Base-by-base conservation (phyloP, 2,888 invertebrate species). In the Callyntrura sp. region DNA sequence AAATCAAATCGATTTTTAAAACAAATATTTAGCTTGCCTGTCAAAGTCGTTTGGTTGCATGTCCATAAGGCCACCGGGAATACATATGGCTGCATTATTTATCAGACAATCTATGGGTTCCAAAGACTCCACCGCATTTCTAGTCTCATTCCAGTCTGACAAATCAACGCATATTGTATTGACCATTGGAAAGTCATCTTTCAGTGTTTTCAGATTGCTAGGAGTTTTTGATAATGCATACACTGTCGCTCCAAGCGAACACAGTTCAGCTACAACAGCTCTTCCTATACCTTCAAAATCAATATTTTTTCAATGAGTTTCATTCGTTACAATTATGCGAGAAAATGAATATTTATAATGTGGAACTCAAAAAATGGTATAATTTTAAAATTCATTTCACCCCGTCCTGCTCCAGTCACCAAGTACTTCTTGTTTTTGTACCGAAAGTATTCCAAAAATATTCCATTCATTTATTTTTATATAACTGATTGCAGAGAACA, bases 71-170 rank as follows among this genome's bases (percentile, higher is more conserved):
- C 94, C 91, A 43, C 94, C 94, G 1, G 94, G 73, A 9, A 86
- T 85, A 28, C 93, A 91, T n/a, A 94, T 93, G 3, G 94, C 95
- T 28, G 95, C 95, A 94, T 95, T 95, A 92, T 95, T 95, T 2
- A 95, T 95, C 20, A 95, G 92, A 8, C 94, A 91, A 92, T 95
- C 94, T 65, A 95, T 93, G 11, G 94, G 94, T 6, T 94, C 94
- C 17, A 95, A 88, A 1, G 92, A 91, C 88, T 94, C 91, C 2
- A 95, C 87, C 3, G 94, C 94, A 65, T 93, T 91, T 91, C 94
- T 93, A 0, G 95, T 94, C 17, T 93, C 94, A 1, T 94, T 94
- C 95, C 95, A 95, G 91, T 95, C 94, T 8, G 92, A 82, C n/a
- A 95, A 91, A 93, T 95, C 95, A 51, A 94, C 94, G 62, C 93